phyloP scores from a whole-genome alignment of 1,140 invertebrate genomes.

The Meloidogyne hapla region DNA sequence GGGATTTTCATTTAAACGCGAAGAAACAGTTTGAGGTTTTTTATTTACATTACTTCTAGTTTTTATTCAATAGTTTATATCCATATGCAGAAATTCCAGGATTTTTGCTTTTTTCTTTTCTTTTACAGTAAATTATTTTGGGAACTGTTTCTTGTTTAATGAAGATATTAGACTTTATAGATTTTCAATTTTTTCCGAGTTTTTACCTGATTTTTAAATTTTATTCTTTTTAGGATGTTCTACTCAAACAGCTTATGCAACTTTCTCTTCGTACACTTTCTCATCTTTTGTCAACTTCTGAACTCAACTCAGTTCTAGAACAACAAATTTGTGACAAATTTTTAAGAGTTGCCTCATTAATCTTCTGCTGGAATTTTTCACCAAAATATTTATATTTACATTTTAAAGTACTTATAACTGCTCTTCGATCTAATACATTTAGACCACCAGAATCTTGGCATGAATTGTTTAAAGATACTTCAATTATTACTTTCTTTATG shows the following conservation, averaged over 20 bases:
- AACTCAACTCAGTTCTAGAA: slow-evolving; percentile 28
- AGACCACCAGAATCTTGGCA: slow-evolving; percentile 27
- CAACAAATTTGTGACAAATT: slow-evolving; percentile 36
- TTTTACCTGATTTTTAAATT: neutral
- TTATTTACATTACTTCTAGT: neutral
- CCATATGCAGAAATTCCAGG: no score
- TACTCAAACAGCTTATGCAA: slow-evolving; percentile 37
- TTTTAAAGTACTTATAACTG: slow-evolving; percentile 17
- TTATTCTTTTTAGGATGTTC: slow-evolving; percentile 29
- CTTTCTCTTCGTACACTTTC: slow-evolving; percentile 32
- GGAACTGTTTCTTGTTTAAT: no score
- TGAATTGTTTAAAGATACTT: slow-evolving; percentile 33
- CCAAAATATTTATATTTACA: slow-evolving; percentile 31
- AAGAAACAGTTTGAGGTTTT: slow-evolving; percentile 32
- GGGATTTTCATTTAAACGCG: slow-evolving; percentile 36
- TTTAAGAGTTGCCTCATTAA: slow-evolving; percentile 31
- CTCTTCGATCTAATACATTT: slow-evolving; percentile 23
- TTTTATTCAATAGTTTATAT: no score
- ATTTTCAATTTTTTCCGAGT: neutral
- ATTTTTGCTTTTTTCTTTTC: no score
- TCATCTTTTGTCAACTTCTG: slow-evolving; percentile 20
- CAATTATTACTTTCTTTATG: slow-evolving; percentile 34
- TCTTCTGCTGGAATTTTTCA: slow-evolving; percentile 37
- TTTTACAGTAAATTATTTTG: no score
- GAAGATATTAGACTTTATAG: neutral